These are phyloP conservation scores for Pristionchus fissidentatus DNA, from an alignment of 2,888 invertebrate species.

Conservation along the genomic window DNA sequence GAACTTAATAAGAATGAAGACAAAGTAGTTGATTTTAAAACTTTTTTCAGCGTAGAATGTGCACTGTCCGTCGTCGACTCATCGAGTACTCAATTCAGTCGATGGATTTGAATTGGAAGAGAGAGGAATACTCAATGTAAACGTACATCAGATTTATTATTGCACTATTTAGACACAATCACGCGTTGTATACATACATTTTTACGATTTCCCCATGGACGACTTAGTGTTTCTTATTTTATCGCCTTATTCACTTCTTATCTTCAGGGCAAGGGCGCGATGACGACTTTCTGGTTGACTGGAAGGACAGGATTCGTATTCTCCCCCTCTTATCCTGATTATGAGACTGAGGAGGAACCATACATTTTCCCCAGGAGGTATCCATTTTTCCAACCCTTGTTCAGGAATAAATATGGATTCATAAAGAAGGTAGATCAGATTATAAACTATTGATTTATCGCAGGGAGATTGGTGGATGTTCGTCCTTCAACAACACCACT, in stretches of 20 bases:
- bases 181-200: not conserved
- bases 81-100: constrained; percentile 58
- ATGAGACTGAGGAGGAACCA: constrained; percentile 51
- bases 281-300: constrained; percentile 75
- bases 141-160: constrained; percentile 53
- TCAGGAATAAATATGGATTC: no score
- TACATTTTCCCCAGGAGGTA: constrained; percentile 68
- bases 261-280: constrained; percentile 73
- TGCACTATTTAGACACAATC: not conserved
- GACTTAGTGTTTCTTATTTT: not conserved
- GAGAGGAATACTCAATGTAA: constrained; percentile 70
- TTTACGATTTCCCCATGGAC: not conserved
- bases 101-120: constrained; percentile 71
- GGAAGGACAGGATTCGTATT: constrained; percentile 66
- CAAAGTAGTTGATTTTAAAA: no score
- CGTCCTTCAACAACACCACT: constrained; percentile 23
- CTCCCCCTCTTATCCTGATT: constrained; percentile 50
- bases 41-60: constrained; percentile 68
- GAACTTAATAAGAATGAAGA: not conserved
- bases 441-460: constrained; percentile 11
- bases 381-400: not conserved
- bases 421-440: no score
- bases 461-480: constrained; percentile 8
- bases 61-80: constrained; percentile 71
- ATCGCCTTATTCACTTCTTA: not conserved